Conservation (phyloP, 2,888 invertebrate genomes). For the Aleiodes leptofemur region DNA sequence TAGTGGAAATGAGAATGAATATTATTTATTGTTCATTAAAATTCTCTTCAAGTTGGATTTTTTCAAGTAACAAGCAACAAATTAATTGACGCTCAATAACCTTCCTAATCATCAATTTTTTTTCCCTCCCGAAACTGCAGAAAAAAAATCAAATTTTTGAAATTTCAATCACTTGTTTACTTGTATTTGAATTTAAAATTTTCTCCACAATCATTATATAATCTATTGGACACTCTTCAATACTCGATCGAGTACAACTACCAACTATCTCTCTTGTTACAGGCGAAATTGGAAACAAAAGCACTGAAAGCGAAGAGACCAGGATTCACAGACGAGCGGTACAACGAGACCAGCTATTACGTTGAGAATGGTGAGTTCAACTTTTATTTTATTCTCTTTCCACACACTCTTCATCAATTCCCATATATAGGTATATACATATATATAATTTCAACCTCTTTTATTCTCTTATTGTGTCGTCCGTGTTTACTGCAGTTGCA, state of each 20-base stretch:
- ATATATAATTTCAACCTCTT: no score
- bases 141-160: no score
- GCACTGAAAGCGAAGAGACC: conserved; percentile 93
- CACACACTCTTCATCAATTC: not conserved
- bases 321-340: conserved; percentile 93
- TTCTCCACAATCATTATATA: not conserved
- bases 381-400: conserved; percentile 33
- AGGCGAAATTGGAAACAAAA: conserved; percentile 94
- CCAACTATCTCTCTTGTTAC: conserved; percentile 76
- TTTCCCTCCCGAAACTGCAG: no score
- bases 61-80: no score
- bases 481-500: conserved; percentile 23
- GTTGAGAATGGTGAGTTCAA: conserved; percentile 91
- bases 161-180: no score
- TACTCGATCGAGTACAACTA: conserved; percentile 29
- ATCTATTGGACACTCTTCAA: conserved; percentile 33
- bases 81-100: no score
- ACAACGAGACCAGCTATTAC: conserved; percentile 96
- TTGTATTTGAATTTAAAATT: no score
- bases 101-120: no score
- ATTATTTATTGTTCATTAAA: no score
- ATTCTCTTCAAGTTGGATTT: no score
- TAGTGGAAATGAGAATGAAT: no score
- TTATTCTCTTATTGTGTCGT: no score
- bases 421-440: conserved; percentile 20